These are phyloP conservation scores for Chrysoperla carnea DNA, from an alignment of 1,140 invertebrate genomes.

Conservation along the genomic window DNA sequence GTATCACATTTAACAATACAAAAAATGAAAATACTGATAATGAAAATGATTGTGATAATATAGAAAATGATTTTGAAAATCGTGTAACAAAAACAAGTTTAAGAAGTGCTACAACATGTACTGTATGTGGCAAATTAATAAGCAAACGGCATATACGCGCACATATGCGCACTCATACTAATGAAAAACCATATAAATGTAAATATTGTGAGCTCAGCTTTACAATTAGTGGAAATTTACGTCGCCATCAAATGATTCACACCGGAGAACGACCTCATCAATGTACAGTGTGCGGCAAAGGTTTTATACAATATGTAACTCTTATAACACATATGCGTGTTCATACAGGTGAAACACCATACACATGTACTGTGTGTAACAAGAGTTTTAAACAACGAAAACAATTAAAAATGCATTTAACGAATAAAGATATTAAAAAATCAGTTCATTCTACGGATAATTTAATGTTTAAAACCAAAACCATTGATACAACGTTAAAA, in stretches of 20 bases:
- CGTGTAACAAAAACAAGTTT: too few relatives aligned
- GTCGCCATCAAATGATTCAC: not conserved
- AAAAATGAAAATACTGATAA: too few relatives aligned
- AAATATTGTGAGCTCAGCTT: not conserved
- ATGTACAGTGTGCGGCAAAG: not conserved
- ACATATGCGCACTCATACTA: not conserved
- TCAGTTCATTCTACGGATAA: too few relatives aligned
- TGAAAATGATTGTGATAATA: too few relatives aligned
- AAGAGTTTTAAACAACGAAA: slow-evolving; percentile 40
- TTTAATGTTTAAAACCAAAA: too few relatives aligned
- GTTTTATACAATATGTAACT: slow-evolving; percentile 13
- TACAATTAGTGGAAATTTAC: not conserved
- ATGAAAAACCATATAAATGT: not conserved
- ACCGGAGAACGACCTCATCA: not conserved
- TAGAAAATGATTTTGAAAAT: too few relatives aligned
- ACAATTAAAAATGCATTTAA: slow-evolving; percentile 29
- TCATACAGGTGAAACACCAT: slow-evolving; percentile 58
- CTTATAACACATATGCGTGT: slow-evolving; percentile 46
- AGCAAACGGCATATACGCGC: too few relatives aligned
- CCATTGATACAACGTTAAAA: too few relatives aligned
- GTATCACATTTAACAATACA: too few relatives aligned
- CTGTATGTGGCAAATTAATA: too few relatives aligned
- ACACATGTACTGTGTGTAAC: slow-evolving; percentile 48
- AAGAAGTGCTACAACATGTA: too few relatives aligned
- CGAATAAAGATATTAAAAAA: too few relatives aligned